These are phyloP conservation scores for Rhizomys pruinosus DNA, from an alignment of 2,113 vertebrate genomes.

Conservation along the genomic window DNA sequence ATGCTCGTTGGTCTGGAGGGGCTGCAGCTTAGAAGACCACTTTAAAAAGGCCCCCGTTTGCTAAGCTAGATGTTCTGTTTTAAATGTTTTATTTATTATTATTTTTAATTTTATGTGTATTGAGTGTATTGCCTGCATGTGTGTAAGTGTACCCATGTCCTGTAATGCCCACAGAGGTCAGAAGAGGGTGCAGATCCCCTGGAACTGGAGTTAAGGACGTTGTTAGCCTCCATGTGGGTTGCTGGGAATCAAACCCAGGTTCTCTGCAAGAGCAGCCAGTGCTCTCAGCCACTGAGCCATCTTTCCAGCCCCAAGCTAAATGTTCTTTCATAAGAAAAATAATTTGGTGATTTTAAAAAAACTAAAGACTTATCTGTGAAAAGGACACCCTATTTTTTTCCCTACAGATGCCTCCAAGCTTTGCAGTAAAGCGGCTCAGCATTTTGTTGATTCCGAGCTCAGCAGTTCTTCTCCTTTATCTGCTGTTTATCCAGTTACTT, in stretches of 20 bases:
- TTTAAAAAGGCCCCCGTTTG: not conserved
- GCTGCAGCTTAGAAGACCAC: not conserved
- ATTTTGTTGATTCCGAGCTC: not conserved
- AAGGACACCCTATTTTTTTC: slow-evolving; percentile 38
- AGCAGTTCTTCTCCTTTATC: slow-evolving; percentile 47
- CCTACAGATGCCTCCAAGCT: slow-evolving; percentile 5
- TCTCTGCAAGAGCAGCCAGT: too few species aligned
- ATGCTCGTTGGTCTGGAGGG: too few species aligned
- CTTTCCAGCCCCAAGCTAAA: not conserved
- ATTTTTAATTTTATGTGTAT: too few species aligned
- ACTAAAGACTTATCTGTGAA: not conserved
- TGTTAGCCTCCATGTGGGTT: too few species aligned
- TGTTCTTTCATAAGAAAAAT: slow-evolving; percentile 44
- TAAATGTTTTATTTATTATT: not conserved
- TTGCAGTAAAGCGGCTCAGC: slow-evolving; percentile 57
- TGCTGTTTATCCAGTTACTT: slow-evolving; percentile 73
- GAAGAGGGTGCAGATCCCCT: too few species aligned
- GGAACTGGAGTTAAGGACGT: too few species aligned
- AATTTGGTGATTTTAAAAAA: not conserved
- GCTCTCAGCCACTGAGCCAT: too few species aligned
- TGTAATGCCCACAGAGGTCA: too few species aligned
- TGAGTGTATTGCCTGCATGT: too few species aligned
- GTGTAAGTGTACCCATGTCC: too few species aligned
- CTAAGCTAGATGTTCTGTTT: slow-evolving; percentile 38
- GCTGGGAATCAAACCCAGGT: too few species aligned